Percentiles rank a stretch among this genome's conserved stretches.
These are phyloP conservation scores for Petromus typicus DNA, from an alignment of 2,113 vertebrate species.

Conservation along the genomic window DNA sequence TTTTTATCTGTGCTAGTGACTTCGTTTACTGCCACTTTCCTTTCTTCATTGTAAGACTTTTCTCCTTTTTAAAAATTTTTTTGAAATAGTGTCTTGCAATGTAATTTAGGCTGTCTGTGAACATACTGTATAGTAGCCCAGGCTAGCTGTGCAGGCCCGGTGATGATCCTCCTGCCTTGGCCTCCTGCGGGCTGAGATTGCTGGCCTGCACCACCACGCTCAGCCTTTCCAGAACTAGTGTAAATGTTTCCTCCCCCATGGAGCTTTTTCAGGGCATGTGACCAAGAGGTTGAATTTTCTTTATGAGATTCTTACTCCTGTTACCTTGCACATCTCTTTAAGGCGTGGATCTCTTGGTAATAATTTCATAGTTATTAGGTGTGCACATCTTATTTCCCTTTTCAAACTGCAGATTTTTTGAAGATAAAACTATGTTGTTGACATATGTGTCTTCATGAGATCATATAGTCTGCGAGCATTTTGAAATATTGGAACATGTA, in stretches of 20 bases:
- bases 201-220: neutral
- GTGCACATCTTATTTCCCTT: neutral
- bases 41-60: neutral
- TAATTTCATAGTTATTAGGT: slow-evolving; percentile 7
- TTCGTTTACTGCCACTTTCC: neutral
- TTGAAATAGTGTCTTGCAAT: neutral
- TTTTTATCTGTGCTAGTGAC: neutral
- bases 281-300: neutral
- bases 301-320: neutral
- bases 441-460: neutral
- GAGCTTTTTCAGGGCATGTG: neutral
- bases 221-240: neutral
- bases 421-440: neutral
- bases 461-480: neutral
- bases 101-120: neutral
- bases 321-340: neutral
- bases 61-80: neutral
- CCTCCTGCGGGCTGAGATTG: neutral
- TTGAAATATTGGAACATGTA: neutral
- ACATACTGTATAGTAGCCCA: neutral
- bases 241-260: neutral
- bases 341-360: neutral
- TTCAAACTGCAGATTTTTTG: neutral
- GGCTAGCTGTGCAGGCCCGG: neutral
- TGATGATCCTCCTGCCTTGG: neutral